These are phyloP conservation scores for Elysia crispata DNA, from an alignment of 2,888 invertebrate species.

Conservation along the genomic window DNA sequence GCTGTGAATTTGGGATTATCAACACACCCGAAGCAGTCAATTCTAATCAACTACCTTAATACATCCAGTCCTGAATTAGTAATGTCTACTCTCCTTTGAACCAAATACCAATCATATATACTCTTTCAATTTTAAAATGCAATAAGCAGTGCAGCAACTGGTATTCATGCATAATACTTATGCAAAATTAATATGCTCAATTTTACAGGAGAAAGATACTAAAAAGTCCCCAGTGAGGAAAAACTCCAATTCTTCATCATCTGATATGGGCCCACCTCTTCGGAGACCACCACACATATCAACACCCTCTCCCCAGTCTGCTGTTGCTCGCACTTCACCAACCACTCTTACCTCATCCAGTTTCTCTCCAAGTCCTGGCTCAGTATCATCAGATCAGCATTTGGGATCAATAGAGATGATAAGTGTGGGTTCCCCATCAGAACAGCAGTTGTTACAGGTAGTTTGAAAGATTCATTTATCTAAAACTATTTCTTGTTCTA, in stretches of 20 bases:
- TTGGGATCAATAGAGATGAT: constrained; percentile 26
- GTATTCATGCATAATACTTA: too few relatives aligned
- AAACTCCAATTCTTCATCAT: constrained; percentile 43
- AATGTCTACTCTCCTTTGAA: too few relatives aligned
- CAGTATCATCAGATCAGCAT: constrained; percentile 9
- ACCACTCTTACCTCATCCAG: constrained; percentile 35
- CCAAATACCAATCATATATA: too few relatives aligned
- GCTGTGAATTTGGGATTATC: too few relatives aligned
- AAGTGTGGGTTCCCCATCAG: constrained; percentile 24
- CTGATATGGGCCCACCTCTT: constrained; percentile 52
- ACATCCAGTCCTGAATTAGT: too few relatives aligned
- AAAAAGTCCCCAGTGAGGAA: constrained; percentile 53
- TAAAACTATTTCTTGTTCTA: too few relatives aligned
- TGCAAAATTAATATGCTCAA: too few relatives aligned
- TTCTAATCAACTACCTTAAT: too few relatives aligned
- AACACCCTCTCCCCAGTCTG: constrained; percentile 50
- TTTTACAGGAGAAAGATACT: constrained; percentile 50
- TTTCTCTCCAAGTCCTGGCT: constrained; percentile 37
- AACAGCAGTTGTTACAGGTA: constrained; percentile 38
- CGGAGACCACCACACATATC: constrained; percentile 50
- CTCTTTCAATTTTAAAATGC: too few relatives aligned
- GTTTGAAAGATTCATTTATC: constrained; percentile 7
- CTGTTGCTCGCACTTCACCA: constrained; percentile 44
- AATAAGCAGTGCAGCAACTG: too few relatives aligned
- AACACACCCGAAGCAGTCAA: too few relatives aligned